A percentile compares a stretch with the other conserved stretches of the same genome.
Evolutionary conservation across 2,113 vertebrate species (phyloP).

Genomic region (Megaceryle maxima): DNA sequence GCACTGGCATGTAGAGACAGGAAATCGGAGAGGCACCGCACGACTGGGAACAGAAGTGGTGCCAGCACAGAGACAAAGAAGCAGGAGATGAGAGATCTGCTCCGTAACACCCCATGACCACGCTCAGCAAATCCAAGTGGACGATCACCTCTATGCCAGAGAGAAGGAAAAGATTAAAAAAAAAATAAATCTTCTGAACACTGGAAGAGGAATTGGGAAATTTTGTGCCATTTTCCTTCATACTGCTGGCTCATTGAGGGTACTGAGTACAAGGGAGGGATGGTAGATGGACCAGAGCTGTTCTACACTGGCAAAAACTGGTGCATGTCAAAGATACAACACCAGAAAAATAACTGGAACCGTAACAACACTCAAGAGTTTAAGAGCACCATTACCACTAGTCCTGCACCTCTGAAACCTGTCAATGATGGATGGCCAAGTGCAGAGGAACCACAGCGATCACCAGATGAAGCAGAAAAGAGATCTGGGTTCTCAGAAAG

Average conservation of each 20-base stretch:
- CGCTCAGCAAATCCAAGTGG: background rate
- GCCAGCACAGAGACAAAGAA: slow-evolving; percentile 1
- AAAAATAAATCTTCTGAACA: background rate
- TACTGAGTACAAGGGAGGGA: background rate
- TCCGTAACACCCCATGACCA: background rate
- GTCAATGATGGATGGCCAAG: background rate
- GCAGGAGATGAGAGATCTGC: background rate
- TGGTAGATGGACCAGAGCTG: background rate
- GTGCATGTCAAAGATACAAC: background rate
- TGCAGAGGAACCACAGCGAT: background rate
- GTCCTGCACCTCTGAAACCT: background rate
- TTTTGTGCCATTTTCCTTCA: background rate
- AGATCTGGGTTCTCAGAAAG: background rate
- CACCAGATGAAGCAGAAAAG: background rate
- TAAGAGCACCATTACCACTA: background rate
- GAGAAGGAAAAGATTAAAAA: background rate
- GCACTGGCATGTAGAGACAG: slow-evolving; percentile 31
- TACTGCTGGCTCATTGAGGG: background rate
- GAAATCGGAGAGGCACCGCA: slow-evolving; percentile 21
- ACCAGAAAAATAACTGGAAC: background rate
- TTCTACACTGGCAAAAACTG: background rate
- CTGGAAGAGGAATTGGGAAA: background rate
- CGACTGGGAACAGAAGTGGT: background rate
- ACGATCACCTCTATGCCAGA: background rate
- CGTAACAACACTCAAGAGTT: background rate